These are phyloP conservation scores for Xiphias gladius DNA, from an alignment of 2,113 vertebrate genomes.

Conservation along the genomic window DNA sequence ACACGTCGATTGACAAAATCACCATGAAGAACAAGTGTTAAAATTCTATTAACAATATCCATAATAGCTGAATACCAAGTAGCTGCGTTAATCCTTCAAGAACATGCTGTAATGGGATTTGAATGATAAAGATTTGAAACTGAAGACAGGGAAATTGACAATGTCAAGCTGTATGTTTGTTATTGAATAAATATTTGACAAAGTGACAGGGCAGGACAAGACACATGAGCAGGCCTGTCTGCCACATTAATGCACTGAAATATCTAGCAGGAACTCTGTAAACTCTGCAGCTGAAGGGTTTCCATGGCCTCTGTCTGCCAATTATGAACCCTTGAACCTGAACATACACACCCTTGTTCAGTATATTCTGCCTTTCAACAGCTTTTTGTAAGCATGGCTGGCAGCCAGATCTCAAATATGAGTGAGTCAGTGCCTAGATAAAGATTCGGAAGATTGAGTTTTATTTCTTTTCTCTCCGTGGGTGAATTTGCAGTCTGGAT, in stretches of 20 bases:
- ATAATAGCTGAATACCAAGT: background rate
- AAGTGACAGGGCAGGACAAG: constrained; percentile 2
- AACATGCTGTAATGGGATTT: background rate
- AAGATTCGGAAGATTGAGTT: constrained; percentile 61
- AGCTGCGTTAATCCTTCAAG: background rate
- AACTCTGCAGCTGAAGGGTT: constrained; percentile 32
- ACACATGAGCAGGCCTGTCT: background rate
- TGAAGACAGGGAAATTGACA: constrained; percentile 17
- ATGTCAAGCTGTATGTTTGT: constrained; percentile 23
- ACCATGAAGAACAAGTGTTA: background rate
- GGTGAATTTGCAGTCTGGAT: constrained; percentile 63
- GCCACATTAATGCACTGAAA: constrained; percentile 19
- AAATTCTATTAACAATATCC: background rate
- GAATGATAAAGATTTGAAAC: background rate
- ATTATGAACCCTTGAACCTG: constrained; percentile 61
- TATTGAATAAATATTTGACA: constrained; percentile 39
- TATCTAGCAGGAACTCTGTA: constrained; percentile 24
- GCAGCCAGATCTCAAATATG: constrained; percentile 67
- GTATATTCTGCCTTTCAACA: constrained; percentile 64
- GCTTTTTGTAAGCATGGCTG: constrained; percentile 65
- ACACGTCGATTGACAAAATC: too few species aligned
- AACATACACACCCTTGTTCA: constrained; percentile 43
- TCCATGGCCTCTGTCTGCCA: constrained; percentile 43
- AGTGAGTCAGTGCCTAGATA: constrained; percentile 67
- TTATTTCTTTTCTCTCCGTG: constrained; percentile 57